Percentiles rank a stretch among this genome's conserved stretches.
Conservation (phyloP, 2,888 invertebrate species). For the Caenorhabditis sp. region DNA sequence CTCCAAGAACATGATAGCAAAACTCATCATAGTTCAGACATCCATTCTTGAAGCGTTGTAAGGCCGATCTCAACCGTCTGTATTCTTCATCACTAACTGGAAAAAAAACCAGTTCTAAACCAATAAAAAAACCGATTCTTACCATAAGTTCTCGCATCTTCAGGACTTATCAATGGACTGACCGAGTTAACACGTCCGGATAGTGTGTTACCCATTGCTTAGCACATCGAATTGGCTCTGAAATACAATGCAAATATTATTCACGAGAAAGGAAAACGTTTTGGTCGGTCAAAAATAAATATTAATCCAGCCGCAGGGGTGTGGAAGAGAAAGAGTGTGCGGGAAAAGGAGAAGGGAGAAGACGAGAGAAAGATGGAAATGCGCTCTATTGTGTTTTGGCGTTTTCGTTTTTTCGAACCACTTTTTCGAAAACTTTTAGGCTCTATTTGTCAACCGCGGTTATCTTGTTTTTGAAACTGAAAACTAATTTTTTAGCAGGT, state of each 20-base stretch:
- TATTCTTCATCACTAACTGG: conserved; percentile 56
- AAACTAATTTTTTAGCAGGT: background rate
- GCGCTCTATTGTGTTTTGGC: conserved; percentile 9
- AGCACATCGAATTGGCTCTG: conserved; percentile 14
- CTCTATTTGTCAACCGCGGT: too few species aligned
- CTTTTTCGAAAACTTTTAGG: too few species aligned
- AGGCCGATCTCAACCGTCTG: conserved; percentile 43
- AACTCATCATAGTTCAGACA: conserved; percentile 51
- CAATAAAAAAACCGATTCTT: background rate
- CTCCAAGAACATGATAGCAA: conserved; percentile 51
- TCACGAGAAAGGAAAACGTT: background rate
- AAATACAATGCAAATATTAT: conserved; percentile 5
- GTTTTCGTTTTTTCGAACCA: background rate
- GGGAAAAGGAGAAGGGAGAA: conserved; percentile 13
- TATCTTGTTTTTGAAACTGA: background rate
- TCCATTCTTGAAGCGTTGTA: conserved; percentile 52
- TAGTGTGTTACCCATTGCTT: conserved; percentile 40
- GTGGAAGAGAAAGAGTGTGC: conserved; percentile 18
- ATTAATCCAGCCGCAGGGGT: background rate
- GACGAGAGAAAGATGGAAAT: conserved; percentile 3
- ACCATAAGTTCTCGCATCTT: conserved; percentile 37
- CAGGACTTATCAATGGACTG: conserved; percentile 39
- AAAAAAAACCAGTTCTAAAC: conserved; percentile 10
- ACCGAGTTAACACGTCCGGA: conserved; percentile 24
- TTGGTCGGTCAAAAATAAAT: background rate